phyloP scores from a whole-genome alignment of 2,113 vertebrate species.

The Sardina pilchardus region DNA sequence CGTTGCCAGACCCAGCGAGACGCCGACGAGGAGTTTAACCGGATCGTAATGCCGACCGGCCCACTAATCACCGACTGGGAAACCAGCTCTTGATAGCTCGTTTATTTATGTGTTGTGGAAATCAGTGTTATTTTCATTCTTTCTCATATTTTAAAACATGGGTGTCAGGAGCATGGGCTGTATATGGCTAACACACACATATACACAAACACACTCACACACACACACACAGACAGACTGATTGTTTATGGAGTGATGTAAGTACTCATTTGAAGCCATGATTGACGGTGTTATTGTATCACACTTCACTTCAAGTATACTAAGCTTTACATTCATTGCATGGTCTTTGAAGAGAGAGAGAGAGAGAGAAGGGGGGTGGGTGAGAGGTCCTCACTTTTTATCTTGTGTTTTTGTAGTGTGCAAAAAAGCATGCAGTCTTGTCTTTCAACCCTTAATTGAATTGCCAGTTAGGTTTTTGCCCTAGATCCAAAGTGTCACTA shows the following conservation, averaged over 20 bases:
- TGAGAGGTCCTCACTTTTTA: not conserved
- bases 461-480: not conserved
- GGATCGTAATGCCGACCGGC: constrained; percentile 48
- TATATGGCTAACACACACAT: not conserved
- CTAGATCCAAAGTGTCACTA: not conserved
- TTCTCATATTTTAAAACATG: not conserved
- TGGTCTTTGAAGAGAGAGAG: not conserved
- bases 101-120: constrained; percentile 52
- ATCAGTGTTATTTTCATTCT: constrained; percentile 38
- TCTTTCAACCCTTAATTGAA: not conserved
- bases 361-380: not conserved
- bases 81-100: constrained; percentile 45
- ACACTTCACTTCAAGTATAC: constrained; percentile 4
- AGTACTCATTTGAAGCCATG: not conserved
- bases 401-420: not conserved
- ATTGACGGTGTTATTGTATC: constrained; percentile 14
- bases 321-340: not conserved
- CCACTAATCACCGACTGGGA: constrained; percentile 56
- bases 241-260: constrained; percentile 17
- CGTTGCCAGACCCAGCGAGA: constrained; percentile 45
- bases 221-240: not conserved
- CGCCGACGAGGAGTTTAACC: constrained; percentile 48
- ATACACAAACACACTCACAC: not conserved
- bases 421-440: not conserved
- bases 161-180: not conserved